phyloP scores from a whole-genome alignment of 2,888 invertebrate species.

The Sinelater perroti region DNA sequence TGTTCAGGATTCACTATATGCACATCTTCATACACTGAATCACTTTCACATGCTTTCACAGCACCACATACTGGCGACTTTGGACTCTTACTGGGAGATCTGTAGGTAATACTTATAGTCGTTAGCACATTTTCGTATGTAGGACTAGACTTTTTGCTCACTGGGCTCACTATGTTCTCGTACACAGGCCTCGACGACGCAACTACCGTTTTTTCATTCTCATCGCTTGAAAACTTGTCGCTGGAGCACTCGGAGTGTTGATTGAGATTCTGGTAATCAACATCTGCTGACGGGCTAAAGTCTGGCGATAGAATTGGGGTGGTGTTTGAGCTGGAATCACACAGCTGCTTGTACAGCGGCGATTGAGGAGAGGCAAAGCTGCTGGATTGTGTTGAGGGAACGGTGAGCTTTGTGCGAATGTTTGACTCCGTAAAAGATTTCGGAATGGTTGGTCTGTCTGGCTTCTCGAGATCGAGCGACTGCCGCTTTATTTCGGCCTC shows the following conservation, averaged over 20 bases:
- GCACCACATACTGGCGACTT: slow-evolving; percentile 45
- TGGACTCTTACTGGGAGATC: slow-evolving; percentile 67
- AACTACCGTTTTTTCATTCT: slow-evolving; percentile 39
- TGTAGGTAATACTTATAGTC: slow-evolving; percentile 77
- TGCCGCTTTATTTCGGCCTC: slow-evolving; percentile 52
- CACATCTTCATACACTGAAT: slow-evolving; percentile 68
- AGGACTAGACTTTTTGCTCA: slow-evolving; percentile 59
- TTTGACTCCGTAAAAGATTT: slow-evolving; percentile 57
- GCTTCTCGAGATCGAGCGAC: slow-evolving; percentile 54
- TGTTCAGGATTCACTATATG: slow-evolving; percentile 64
- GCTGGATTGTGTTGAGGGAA: slow-evolving; percentile 45
- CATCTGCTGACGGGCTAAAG: slow-evolving; percentile 59
- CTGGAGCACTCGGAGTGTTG: slow-evolving; percentile 60
- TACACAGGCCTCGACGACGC: slow-evolving; percentile 16
- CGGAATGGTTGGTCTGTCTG: slow-evolving; percentile 43
- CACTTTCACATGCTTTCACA: slow-evolving; percentile 43
- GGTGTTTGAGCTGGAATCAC: slow-evolving; percentile 55
- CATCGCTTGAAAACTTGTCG: slow-evolving; percentile 57
- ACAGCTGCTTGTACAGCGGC: slow-evolving; percentile 56
- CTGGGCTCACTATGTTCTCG: slow-evolving; percentile 34
- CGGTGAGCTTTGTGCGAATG: slow-evolving; percentile 48
- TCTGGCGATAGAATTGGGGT: slow-evolving; percentile 45
- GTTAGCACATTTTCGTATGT: slow-evolving; percentile 66
- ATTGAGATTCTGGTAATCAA: slow-evolving; percentile 64
- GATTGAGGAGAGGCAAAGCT: slow-evolving; percentile 54